Base-by-base conservation (phyloP, 2,113 vertebrate species). In the Caranx ignobilis region DNA sequence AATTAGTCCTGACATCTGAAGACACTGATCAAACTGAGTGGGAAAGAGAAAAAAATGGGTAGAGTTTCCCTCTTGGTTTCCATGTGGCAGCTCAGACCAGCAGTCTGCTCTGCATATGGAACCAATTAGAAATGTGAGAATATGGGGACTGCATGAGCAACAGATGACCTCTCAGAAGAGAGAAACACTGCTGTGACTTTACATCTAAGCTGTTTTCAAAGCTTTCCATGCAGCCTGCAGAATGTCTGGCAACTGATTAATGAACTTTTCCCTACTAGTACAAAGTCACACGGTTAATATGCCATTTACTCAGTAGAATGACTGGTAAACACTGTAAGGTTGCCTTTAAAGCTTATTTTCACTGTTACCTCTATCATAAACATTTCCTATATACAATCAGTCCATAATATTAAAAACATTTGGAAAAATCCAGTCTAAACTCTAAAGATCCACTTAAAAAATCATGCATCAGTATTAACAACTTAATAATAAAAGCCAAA, bases 81-180 rank as follows among this genome's bases (percentile, higher is more conserved):
- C 65, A 76, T 80, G 83, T 77, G 75, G 72, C 81, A 82, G 74
- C 55, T 69, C 32, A 68, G 69, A 77, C 31, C 83, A 72, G 64
- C 55, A 19, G 77, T 85, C 83, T 83, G 76, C 75, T 63, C 77
- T 80, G 48, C 91, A 90, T 62, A 78, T 92, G 91, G 87, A 88
- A 88, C 87, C 83, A 77, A 90, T 92, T 88, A 67, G 90, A 84
- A 92, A 92, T 52, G 73, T 78, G 87, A 89, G 82, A 87, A 83
- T 75, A 61, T 37, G 32, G 80, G 54, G 77, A 85, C 71, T 43
- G 31, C 47, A 64, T 85, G 63, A 91, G 83, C 78, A 59, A 79
- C n/a, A 2, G 56, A 77, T 65, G 35, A 68, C 35, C 37, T 37
- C 45, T 37, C 37, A 57, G 26, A 16, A 12, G 77, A 81, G 66